A percentile compares a stretch with the other conserved stretches of the same genome.
Evolutionary conservation across 2,888 invertebrate genomes (phyloP).

Genomic region (Sinelater perroti): DNA sequence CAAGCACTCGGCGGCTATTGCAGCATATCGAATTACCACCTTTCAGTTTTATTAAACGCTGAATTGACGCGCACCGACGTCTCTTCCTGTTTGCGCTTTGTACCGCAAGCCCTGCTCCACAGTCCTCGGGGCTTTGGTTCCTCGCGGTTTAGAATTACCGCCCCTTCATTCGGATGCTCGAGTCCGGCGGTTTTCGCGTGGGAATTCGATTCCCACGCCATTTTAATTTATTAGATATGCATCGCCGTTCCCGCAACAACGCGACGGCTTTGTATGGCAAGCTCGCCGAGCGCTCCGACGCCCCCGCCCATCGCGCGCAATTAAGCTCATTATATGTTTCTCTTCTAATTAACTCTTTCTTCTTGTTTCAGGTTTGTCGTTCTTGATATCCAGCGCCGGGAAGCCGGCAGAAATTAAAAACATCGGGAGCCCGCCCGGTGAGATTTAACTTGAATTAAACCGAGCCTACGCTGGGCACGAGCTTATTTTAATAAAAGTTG

Average conservation of each 20-base stretch:
- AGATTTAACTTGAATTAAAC: no score
- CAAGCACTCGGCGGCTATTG: no score
- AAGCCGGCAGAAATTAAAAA: no score
- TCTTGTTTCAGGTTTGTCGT: slow-evolving; percentile 6
- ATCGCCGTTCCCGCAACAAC: background rate
- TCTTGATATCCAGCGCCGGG: no score
- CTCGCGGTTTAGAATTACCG: slow-evolving; percentile 35
- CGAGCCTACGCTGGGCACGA: no score
- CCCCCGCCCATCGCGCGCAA: slow-evolving; percentile 2
- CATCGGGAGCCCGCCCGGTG: no score
- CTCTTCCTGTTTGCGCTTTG: slow-evolving; percentile 34
- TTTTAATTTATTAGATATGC: slow-evolving; percentile 12
- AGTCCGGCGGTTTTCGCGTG: slow-evolving; percentile 10
- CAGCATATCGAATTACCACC: slow-evolving; percentile 27
- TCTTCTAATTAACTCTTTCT: background rate
- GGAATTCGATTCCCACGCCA: slow-evolving; percentile 22
- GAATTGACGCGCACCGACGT: slow-evolving; percentile 21
- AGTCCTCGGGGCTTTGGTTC: slow-evolving; percentile 19
- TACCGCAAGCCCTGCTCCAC: slow-evolving; percentile 17
- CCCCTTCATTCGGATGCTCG: slow-evolving; percentile 31
- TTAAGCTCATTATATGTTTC: slow-evolving; percentile 3
- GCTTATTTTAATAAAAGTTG: no score
- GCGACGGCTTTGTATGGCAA: background rate
- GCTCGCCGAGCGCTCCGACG: background rate
- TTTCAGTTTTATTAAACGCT: slow-evolving; percentile 24